These are phyloP conservation scores for Phlogophora meticulosa DNA, from an alignment of 2,888 invertebrate species.

Conservation along the genomic window DNA sequence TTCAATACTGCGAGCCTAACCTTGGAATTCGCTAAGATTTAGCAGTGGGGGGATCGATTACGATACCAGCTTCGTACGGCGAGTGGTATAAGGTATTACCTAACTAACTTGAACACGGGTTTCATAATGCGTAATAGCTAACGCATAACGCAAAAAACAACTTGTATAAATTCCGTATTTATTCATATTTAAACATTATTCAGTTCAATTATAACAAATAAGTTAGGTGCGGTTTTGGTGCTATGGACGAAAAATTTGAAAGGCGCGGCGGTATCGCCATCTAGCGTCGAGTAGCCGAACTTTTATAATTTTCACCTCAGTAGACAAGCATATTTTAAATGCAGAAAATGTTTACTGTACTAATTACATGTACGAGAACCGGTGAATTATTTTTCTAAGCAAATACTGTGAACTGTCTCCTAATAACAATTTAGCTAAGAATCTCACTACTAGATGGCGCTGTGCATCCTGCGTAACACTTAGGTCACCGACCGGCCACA, in stretches of 20 bases:
- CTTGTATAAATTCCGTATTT: constrained; percentile 61
- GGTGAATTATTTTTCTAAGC: neutral
- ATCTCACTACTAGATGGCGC: constrained; percentile 78
- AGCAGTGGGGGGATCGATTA: constrained; percentile 58
- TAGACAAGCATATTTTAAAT: neutral
- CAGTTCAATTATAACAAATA: constrained; percentile 44
- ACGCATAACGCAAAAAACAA: constrained; percentile 58
- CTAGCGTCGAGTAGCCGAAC: constrained; percentile 72
- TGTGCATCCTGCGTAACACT: constrained; percentile 54
- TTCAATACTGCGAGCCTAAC: constrained; percentile 58
- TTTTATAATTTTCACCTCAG: neutral
- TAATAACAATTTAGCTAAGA: constrained; percentile 21
- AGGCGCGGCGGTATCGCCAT: constrained; percentile 67
- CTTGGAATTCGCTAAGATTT: constrained; percentile 60
- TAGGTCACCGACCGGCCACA: constrained; percentile 60
- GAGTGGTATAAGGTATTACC: constrained; percentile 61
- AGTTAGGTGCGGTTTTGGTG: constrained; percentile 35
- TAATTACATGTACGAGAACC: neutral
- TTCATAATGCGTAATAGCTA: constrained; percentile 64
- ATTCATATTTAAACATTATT: constrained; percentile 54
- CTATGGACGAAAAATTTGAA: constrained; percentile 11
- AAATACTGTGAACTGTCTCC: constrained; percentile 30
- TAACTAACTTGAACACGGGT: constrained; percentile 63
- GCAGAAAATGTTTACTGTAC: neutral
- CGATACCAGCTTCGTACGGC: constrained; percentile 36